A percentile compares a stretch with the other conserved stretches of the same genome.
These are phyloP conservation scores for Zelleria hepariella DNA, from an alignment of 2,888 invertebrate genomes.

Conservation along the genomic window DNA sequence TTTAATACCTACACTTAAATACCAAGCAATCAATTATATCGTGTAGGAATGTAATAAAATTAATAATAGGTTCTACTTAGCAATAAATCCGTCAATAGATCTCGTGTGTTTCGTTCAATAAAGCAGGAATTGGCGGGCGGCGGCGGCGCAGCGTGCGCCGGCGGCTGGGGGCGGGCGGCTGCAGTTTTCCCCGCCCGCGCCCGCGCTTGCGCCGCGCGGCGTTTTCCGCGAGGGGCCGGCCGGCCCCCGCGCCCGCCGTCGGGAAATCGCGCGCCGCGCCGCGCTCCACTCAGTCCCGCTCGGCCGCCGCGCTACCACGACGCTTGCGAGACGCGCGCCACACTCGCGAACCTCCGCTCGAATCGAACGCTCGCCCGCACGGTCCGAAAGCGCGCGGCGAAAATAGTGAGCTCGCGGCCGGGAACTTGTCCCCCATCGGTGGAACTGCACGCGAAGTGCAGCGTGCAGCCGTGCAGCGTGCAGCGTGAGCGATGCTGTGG, in stretches of 20 bases:
- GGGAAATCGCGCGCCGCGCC: constrained; percentile 55
- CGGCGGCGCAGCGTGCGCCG: constrained; percentile 24
- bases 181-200: constrained; percentile 14
- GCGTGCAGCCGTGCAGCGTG: constrained; percentile 29
- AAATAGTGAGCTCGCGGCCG: constrained; percentile 65
- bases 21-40: no score
- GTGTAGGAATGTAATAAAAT: no score
- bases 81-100: no score
- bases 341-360: constrained; percentile 37
- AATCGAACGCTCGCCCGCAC: constrained; percentile 33
- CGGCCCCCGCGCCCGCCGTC: constrained; percentile 54
- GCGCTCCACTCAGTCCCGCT: constrained; percentile 59
- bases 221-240: constrained; percentile 65
- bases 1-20: no score
- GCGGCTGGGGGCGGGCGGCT: constrained; percentile 32
- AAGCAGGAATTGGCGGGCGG: constrained; percentile 9
- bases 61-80: no score
- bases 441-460: constrained; percentile 23
- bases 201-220: no score
- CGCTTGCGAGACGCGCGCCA: constrained; percentile 45
- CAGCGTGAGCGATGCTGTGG: constrained; percentile 39
- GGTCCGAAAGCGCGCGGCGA: constrained; percentile 45
- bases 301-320: constrained; percentile 61
- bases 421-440: constrained; percentile 40
- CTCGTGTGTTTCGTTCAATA: no score